Conservation (phyloP, 2,113 vertebrate species). For the Pantherophis guttatus region DNA sequence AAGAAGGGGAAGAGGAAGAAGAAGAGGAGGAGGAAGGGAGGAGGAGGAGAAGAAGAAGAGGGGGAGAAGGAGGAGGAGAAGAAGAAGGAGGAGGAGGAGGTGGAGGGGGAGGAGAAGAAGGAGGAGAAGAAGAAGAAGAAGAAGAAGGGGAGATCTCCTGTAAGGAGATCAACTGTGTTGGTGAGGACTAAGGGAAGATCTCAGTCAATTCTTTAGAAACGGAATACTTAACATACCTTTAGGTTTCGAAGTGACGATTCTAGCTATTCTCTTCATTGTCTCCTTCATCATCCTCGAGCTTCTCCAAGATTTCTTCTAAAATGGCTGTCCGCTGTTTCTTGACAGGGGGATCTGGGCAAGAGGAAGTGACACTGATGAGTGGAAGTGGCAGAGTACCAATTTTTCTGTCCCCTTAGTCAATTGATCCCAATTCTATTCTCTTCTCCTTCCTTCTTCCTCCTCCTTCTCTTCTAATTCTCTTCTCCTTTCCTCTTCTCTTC, state of each 20-base stretch:
- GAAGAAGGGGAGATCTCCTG: no score
- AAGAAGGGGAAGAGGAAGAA: no score
- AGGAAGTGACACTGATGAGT: background rate
- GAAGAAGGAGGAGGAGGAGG: no score
- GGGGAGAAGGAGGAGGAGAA: no score
- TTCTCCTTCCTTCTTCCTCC: background rate
- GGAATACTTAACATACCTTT: background rate
- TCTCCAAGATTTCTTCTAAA: conserved; percentile 84
- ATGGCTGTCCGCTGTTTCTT: conserved; percentile 76
- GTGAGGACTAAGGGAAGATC: background rate
- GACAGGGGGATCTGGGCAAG: conserved; percentile 73
- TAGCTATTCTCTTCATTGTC: conserved; percentile 56
- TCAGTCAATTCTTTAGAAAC: background rate
- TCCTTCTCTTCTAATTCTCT: no score
- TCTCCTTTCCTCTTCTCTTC: no score
- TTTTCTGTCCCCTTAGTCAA: background rate
- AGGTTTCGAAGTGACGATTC: background rate
- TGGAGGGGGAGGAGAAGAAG: fast-evolving
- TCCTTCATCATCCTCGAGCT: conserved; percentile 73
- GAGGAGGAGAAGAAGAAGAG: no score
- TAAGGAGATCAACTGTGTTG: background rate
- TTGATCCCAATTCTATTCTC: background rate
- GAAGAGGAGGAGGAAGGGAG: no score
- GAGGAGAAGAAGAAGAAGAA: no score
- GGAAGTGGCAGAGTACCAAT: conserved; percentile 11